Base-by-base conservation (phyloP, 1,140 invertebrate species). In the Mactra quadrangularis region DNA sequence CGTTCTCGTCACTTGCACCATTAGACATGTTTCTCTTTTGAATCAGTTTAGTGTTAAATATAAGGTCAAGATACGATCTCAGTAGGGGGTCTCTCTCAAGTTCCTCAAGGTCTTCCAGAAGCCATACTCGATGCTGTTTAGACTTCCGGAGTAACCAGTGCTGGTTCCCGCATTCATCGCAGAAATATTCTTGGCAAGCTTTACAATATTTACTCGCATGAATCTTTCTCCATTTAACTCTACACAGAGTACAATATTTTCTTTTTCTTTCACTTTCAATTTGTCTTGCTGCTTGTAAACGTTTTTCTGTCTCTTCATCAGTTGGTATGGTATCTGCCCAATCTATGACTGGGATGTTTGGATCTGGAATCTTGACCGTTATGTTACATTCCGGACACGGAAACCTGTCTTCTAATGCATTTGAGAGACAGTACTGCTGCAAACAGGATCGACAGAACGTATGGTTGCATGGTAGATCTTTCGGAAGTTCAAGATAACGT, bases 401-500 rank as follows among this genome's bases (percentile, higher is more conserved):
- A 31, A 81, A 81, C 0, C 53, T 22, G 33, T 38, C 27, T 17
- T 59, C 38, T 31, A 11, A 27, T 0, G 77, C 77, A 22, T 47
- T 59, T 3, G 4, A 38, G 0, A 81, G 68, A 60, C 64, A 71
- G 52, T 71, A 45, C 7, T 38, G 31, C 29, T 71, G 64, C 3
- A 81, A 55, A 22, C 77, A 81, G 6, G 64, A 7, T 38, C 47
- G 35, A 27, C 77, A 81, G 29, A 70, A 70, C 4, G 13, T 68
- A 38, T 81, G 77, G 17, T 71, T 71, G 53, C 77, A 81, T 9
- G 66, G 33, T 15, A 81, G 77, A 15, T 81, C 66, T 47, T 81
- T 81, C 0, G 77, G 77, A 27, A 31, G 50, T 22, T 31, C 22
- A 13, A 71, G 25, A 25, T 57, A 81, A 15, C 47, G 33, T 22